A percentile compares a stretch with the other conserved stretches of the same genome.
These are phyloP conservation scores for Epicauta chinensis DNA, from an alignment of 1,140 invertebrate genomes.

Conservation along the genomic window DNA sequence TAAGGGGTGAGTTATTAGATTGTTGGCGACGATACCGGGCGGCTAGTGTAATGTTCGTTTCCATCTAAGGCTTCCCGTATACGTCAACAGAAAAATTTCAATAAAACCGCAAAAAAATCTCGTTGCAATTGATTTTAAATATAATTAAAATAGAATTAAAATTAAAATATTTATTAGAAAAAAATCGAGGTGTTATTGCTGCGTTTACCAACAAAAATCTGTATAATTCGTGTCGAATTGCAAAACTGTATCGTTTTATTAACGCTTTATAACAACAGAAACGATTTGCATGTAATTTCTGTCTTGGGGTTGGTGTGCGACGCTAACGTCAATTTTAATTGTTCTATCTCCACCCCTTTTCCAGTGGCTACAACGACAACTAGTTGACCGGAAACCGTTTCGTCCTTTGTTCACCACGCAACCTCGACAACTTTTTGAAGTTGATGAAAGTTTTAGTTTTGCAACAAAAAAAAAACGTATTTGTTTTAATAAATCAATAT, in stretches of 20 bases:
- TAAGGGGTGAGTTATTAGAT: constrained; percentile 21
- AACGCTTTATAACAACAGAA: not conserved
- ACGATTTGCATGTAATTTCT: constrained; percentile 29
- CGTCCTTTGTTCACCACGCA: constrained; percentile 32
- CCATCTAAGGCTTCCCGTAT: not conserved
- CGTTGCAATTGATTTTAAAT: not conserved
- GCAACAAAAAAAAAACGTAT: too few relatives aligned
- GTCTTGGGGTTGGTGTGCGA: constrained; percentile 7
- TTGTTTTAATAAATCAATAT: too few relatives aligned
- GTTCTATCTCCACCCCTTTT: constrained; percentile 14
- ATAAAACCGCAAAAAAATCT: not conserved
- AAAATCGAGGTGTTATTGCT: not conserved
- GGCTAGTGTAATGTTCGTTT: constrained; percentile 1
- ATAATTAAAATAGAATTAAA: not conserved
- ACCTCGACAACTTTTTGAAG: constrained; percentile 8
- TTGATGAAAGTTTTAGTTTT: constrained; percentile 3
- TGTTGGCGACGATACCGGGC: constrained; percentile 13
- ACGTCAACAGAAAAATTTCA: too few relatives aligned
- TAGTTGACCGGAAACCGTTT: constrained; percentile 32
- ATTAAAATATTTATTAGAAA: not conserved
- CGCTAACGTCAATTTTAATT: constrained; percentile 31
- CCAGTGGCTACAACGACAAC: constrained; percentile 3
- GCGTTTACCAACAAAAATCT: not conserved
- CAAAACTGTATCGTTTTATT: not conserved
- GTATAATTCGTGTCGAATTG: not conserved